These are phyloP conservation scores for Gymnodraco acuticeps DNA, from an alignment of 2,797 vertebrate genomes.

Conservation along the genomic window DNA sequence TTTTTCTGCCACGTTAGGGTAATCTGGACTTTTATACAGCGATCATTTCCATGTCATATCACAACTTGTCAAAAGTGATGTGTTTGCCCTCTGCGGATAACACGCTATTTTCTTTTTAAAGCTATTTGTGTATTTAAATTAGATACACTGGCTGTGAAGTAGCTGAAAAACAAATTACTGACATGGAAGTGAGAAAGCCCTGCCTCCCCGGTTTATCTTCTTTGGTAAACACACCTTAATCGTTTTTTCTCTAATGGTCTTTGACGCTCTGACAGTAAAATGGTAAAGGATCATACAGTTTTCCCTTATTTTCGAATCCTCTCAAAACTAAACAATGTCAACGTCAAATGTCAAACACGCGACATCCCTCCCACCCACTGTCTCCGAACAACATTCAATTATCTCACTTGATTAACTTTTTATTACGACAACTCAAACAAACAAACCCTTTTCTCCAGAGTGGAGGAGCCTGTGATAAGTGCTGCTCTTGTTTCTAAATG, in stretches of 20 bases:
- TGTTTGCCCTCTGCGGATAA: conserved; percentile 39
- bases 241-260: not conserved
- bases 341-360: conserved; percentile 63
- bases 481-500: conserved; percentile 61
- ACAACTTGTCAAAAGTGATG: conserved; percentile 53
- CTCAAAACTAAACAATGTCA: conserved; percentile 66
- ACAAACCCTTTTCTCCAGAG: conserved; percentile 74
- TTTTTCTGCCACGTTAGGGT: conserved; percentile 43
- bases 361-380: conserved; percentile 59
- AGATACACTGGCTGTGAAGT: conserved; percentile 23
- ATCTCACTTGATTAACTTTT: conserved; percentile 88
- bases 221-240: conserved; percentile 3
- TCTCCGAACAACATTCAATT: conserved; percentile 83
- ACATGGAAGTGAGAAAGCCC: not conserved
- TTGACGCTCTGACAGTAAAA: not conserved
- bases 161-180: conserved; percentile 24
- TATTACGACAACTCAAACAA: conserved; percentile 81
- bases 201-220: conserved; percentile 17
- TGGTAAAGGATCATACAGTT: conserved; percentile 17
- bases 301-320: conserved; percentile 25
- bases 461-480: conserved; percentile 70
- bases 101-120: conserved; percentile 24
- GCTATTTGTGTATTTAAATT: conserved; percentile 47
- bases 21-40: conserved; percentile 58
- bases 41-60: conserved; percentile 48